A percentile compares a stretch with the other conserved stretches of the same genome.
These are phyloP conservation scores for Heliconius aoede DNA, from an alignment of 2,888 invertebrate genomes.

Conservation along the genomic window DNA sequence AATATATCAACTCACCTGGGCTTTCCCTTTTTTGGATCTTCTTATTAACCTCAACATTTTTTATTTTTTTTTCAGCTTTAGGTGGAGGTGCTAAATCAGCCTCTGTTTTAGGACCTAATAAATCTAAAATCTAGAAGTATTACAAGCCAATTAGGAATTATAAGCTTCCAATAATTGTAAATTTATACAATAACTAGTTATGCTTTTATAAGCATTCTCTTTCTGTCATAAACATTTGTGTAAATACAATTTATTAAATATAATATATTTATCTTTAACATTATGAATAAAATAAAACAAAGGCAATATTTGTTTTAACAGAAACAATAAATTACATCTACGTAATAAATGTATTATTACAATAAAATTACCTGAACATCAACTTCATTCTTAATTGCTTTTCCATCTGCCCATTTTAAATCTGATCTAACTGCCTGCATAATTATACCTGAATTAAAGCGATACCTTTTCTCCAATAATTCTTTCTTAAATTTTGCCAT, in stretches of 20 bases:
- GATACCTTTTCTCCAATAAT: slow-evolving; percentile 82
- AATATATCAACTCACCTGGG: slow-evolving; percentile 52
- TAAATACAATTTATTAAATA: slow-evolving; percentile 16
- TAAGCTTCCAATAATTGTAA: background rate
- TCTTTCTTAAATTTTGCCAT: slow-evolving; percentile 81
- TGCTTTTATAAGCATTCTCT: background rate
- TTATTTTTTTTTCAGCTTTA: slow-evolving; percentile 85
- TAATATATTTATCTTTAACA: background rate
- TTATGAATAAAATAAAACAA: background rate
- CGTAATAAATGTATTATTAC: background rate
- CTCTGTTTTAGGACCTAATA: slow-evolving; percentile 96
- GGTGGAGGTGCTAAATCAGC: slow-evolving; percentile 89
- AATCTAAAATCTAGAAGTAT: slow-evolving; percentile 87
- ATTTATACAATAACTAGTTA: background rate
- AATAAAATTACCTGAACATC: slow-evolving; percentile 89
- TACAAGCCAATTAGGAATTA: background rate
- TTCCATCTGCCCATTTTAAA: slow-evolving; percentile 98
- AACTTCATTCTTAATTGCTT: slow-evolving; percentile 96
- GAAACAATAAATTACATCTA: background rate
- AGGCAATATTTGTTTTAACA: background rate
- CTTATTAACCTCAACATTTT: slow-evolving; percentile 63
- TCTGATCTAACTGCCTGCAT: slow-evolving; percentile 93
- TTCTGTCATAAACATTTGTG: slow-evolving; percentile 6
- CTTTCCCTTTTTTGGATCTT: slow-evolving; percentile 65
- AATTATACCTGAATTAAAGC: slow-evolving; percentile 90